These are phyloP conservation scores for Anguilla obscura DNA, from an alignment of 2,797 vertebrate species.

Conservation along the genomic window DNA sequence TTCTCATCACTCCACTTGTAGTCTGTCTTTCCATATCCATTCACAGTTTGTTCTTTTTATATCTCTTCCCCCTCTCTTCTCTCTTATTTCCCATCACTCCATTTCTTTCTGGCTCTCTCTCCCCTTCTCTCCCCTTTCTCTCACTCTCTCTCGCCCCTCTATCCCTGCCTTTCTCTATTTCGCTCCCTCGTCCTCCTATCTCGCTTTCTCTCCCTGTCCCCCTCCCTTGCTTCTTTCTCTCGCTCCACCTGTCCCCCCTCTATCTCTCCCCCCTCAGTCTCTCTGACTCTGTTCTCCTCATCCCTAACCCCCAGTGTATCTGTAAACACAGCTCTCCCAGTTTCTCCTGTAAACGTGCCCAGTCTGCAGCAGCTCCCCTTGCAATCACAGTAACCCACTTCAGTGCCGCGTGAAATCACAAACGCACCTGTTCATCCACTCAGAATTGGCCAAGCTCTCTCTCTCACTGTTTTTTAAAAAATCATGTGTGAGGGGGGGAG, in stretches of 20 bases:
- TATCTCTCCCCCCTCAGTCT: neutral
- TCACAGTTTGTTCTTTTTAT: neutral
- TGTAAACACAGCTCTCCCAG: conserved; percentile 67
- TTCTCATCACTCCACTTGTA: neutral
- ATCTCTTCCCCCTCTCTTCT: neutral
- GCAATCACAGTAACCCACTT: conserved; percentile 72
- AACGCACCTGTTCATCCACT: conserved; percentile 78
- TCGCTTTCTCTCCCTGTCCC: neutral
- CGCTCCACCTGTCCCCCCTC: neutral
- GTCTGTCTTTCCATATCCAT: neutral
- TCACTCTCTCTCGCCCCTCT: conserved; percentile 43
- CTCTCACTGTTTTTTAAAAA: conserved; percentile 47
- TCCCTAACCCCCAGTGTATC: conserved; percentile 50
- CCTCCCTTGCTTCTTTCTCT: neutral
- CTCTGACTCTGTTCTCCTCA: conserved; percentile 43
- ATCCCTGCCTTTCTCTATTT: neutral
- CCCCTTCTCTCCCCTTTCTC: neutral
- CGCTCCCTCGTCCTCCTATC: neutral
- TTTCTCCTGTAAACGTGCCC: conserved; percentile 69
- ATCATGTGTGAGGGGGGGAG: conserved; percentile 58
- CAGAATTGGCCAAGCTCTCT: conserved; percentile 74
- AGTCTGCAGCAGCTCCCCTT: conserved; percentile 66
- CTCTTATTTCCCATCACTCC: neutral
- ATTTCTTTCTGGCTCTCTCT: neutral
- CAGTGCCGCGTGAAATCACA: conserved; percentile 77